Base-by-base conservation (phyloP, 2,797 vertebrate species). In the Chromis chromis region DNA sequence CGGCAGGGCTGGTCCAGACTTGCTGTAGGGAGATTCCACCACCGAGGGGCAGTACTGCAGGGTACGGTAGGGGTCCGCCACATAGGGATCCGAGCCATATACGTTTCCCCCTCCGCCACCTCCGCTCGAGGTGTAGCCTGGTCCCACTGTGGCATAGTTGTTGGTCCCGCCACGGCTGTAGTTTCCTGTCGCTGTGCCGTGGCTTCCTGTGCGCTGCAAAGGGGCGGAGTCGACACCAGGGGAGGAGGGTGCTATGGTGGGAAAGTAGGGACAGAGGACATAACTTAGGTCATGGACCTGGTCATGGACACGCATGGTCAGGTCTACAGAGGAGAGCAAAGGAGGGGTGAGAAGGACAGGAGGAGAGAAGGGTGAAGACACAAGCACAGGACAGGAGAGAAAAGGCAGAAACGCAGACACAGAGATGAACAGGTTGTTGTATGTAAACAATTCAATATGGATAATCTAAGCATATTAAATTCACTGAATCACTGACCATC, bases 151-250 rank as follows among this genome's bases (percentile, higher is more conserved):
- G 48, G 97, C 95, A 0, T 97, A 96, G 87, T 96, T 99, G 95
- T 96, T 97, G 93, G 94, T 95, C 85, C 97, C 96, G 11, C 93
- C 93, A 0, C 94, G 92, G 91, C 96, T 94, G 94, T 97, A 99
- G 84, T 96, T 96, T 85, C 96, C 96, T 1, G 96, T 93, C 24
- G 86, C 95, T 2, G 92, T 94, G 78, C 95, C 94, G 88, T 98
- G 98, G 86, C 97, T 99, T 91, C 94, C 96, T 92, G 97, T 96
- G 93, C 98, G 96, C 97, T 99, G 98, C 96, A 99, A 97, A 95
- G 98, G 96, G 95, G 95, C 93, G 96, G 98, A 97, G 97, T 99
- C 98, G 94, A 99, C 97, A 97, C 97, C 98, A 70, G 98, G 98
- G 95, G 98, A 99, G 95, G 98, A 98, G 89, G 98, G 98, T 96